Conservation (phyloP, 2,113 vertebrate genomes). For the Mohoua ochrocephala region DNA sequence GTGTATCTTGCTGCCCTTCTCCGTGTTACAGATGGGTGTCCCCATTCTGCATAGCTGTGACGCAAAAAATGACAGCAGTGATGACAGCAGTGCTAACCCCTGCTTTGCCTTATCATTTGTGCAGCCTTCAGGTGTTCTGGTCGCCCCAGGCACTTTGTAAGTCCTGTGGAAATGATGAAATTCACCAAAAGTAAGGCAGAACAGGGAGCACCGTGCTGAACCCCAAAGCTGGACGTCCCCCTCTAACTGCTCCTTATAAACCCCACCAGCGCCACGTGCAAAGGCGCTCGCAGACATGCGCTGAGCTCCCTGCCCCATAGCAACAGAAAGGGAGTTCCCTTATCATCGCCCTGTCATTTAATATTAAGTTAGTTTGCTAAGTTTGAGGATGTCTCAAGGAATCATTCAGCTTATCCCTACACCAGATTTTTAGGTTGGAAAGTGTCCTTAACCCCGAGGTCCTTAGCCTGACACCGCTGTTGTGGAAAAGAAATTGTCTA, state of each 20-base stretch:
- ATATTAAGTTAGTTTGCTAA: background rate
- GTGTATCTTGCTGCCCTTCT: background rate
- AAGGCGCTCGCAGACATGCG: background rate
- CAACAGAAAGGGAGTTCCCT: background rate
- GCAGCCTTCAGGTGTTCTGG: background rate
- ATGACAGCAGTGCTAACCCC: background rate
- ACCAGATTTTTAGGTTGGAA: background rate
- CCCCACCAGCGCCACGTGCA: background rate
- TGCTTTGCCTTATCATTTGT: background rate
- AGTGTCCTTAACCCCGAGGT: background rate
- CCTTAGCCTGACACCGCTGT: rapidly evolving
- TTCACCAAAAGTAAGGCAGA: background rate
- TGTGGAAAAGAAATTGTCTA: background rate
- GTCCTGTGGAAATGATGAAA: background rate
- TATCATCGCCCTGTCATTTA: background rate
- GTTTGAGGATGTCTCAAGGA: background rate
- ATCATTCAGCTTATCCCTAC: background rate
- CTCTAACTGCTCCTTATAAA: background rate
- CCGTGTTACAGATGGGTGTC: background rate
- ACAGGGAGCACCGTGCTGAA: background rate
- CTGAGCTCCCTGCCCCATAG: background rate
- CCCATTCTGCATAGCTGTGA: background rate
- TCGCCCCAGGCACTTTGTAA: background rate
- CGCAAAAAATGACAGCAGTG: background rate
- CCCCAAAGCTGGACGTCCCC: background rate